Evolutionary conservation across 2,113 vertebrate genomes (phyloP).

Genomic region (Tragulus kanchil): DNA sequence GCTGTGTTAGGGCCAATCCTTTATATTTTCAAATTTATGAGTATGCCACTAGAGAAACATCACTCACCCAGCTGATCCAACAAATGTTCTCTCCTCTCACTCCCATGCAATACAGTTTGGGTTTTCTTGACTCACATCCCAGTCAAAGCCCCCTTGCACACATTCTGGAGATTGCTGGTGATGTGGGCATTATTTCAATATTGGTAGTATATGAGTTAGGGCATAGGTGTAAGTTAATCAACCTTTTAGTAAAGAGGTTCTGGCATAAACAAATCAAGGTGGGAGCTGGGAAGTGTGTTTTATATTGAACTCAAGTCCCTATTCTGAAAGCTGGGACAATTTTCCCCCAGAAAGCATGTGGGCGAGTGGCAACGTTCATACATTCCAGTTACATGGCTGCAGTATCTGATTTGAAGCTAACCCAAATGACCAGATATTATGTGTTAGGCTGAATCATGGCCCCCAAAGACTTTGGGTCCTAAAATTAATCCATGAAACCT

Average conservation of each 20-base stretch:
- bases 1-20: neutral
- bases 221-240: neutral
- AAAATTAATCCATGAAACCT: neutral
- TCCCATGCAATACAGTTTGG: neutral
- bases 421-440: neutral
- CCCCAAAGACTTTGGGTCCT: neutral
- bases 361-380: neutral
- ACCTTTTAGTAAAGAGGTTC: neutral
- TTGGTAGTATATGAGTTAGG: neutral
- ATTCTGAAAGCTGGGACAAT: constrained; percentile 31
- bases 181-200: neutral
- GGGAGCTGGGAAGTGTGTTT: neutral
- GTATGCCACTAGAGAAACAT: neutral
- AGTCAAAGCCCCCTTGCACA: neutral
- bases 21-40: neutral
- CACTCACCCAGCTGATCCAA: neutral
- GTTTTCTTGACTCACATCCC: neutral
- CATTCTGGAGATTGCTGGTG: neutral
- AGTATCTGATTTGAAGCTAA: neutral
- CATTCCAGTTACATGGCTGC: neutral
- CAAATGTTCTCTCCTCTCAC: neutral
- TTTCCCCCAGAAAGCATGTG: neutral
- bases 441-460: neutral
- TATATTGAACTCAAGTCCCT: neutral
- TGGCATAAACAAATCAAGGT: neutral